Percentiles rank a stretch among this genome's conserved stretches.
Evolutionary conservation across 2,797 vertebrate species (phyloP).

Genomic region (Syndactyla subalaris): DNA sequence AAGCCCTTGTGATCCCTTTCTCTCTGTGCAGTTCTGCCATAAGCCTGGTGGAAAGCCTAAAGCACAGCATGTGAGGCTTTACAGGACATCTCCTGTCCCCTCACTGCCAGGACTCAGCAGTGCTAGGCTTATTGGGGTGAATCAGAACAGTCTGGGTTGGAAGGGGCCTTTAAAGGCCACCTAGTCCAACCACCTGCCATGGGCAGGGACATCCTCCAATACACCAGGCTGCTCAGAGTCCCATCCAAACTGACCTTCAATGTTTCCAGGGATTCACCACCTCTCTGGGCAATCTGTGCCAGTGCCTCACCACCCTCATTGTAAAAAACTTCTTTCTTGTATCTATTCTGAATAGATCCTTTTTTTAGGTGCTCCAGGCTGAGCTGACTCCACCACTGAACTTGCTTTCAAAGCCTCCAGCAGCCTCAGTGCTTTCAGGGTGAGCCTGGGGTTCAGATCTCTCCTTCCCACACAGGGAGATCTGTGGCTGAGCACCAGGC

Average conservation of each 20-base stretch:
- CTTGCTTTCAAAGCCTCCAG: neutral
- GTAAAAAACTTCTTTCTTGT: neutral
- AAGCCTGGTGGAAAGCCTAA: neutral
- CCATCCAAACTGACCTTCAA: neutral
- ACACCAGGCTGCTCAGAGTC: neutral
- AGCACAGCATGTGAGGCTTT: rapidly evolving
- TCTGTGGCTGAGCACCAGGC: neutral
- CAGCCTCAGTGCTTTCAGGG: neutral
- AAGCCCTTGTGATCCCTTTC: neutral
- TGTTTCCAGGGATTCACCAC: neutral
- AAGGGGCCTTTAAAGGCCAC: neutral
- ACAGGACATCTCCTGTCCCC: neutral
- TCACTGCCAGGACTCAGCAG: neutral
- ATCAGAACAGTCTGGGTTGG: neutral
- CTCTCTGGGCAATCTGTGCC: neutral
- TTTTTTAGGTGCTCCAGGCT: neutral
- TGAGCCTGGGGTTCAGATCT: neutral
- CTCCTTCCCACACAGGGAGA: neutral
- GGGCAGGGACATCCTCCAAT: neutral
- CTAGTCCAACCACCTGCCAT: neutral
- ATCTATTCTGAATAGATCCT: neutral
- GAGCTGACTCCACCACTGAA: neutral
- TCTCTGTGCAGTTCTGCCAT: rapidly evolving
- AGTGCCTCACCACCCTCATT: neutral
- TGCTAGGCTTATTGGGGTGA: neutral